phyloP scores from a whole-genome alignment of 1,140 invertebrate species.

The Teleopsis dalmanni region DNA sequence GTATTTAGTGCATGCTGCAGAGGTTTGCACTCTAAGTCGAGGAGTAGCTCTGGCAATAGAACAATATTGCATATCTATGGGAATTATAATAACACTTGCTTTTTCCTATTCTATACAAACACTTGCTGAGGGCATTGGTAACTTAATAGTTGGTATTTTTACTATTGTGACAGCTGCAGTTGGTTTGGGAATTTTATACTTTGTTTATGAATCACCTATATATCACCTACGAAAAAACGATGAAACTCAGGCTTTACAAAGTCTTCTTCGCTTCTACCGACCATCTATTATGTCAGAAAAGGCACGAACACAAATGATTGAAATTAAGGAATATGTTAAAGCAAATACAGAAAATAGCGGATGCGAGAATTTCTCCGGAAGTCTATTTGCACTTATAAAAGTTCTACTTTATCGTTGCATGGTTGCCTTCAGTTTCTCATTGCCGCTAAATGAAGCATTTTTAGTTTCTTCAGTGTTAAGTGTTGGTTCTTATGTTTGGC shows the following conservation, averaged over 20 bases:
- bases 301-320: conserved; percentile 14
- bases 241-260: conserved; percentile 18
- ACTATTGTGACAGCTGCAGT: conserved; percentile 22
- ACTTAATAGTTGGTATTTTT: conserved; percentile 24
- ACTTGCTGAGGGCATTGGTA: neutral
- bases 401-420: conserved; percentile 26
- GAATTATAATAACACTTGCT: too few species aligned
- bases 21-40: conserved; percentile 20
- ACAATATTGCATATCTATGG: conserved; percentile 13
- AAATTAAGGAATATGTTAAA: conserved; percentile 23
- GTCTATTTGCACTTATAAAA: conserved; percentile 23
- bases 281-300: conserved; percentile 1
- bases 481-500: too few species aligned
- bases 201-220: conserved; percentile 25
- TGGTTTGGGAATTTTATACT: conserved; percentile 4
- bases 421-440: conserved; percentile 28
- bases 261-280: conserved; percentile 13
- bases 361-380: conserved; percentile 12
- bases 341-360: conserved; percentile 15
- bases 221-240: conserved; percentile 23
- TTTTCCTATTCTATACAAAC: neutral
- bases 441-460: conserved; percentile 18
- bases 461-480: too few species aligned
- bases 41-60: conserved; percentile 24
- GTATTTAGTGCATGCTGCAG: conserved; percentile 28